phyloP scores from a whole-genome alignment of 2,888 invertebrate genomes.

The Eueremaeus valkanovi region DNA sequence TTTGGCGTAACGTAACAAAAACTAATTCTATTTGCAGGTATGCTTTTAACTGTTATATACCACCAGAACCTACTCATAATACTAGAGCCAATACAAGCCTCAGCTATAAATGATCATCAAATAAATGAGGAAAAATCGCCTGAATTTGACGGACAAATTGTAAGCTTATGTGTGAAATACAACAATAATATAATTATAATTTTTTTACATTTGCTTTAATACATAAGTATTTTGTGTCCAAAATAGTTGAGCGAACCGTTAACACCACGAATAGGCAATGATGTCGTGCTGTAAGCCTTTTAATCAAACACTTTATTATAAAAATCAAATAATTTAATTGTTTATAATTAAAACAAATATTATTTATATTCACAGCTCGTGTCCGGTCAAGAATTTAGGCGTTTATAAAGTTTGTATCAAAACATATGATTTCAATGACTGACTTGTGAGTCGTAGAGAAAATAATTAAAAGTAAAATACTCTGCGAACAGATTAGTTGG shows the following conservation, averaged over 20 bases:
- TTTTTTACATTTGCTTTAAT: not conserved
- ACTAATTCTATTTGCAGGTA: constrained; percentile 32
- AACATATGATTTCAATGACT: not conserved
- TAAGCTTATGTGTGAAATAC: no score
- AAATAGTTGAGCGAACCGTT: constrained; percentile 8
- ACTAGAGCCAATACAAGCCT: not conserved
- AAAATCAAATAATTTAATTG: no score
- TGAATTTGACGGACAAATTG: constrained; percentile 9
- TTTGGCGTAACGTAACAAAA: constrained; percentile 3
- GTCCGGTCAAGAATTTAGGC: constrained; percentile 78
- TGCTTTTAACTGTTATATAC: constrained; percentile 19
- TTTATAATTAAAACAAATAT: no score
- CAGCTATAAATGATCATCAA: constrained; percentile 14
- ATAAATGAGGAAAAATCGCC: constrained; percentile 12
- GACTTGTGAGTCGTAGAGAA: no score
- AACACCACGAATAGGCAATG: constrained; percentile 1
- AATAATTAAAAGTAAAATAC: no score
- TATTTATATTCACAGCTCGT: constrained; percentile 63
- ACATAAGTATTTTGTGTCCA: no score
- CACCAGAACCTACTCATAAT: not conserved
- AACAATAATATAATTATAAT: not conserved
- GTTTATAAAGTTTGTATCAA: constrained; percentile 59
- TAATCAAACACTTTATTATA: no score
- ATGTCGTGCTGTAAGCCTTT: constrained; percentile 2
- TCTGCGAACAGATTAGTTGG: constrained; percentile 72